Base-by-base conservation (phyloP, 1,140 invertebrate species). In the Psix sp. region DNA sequence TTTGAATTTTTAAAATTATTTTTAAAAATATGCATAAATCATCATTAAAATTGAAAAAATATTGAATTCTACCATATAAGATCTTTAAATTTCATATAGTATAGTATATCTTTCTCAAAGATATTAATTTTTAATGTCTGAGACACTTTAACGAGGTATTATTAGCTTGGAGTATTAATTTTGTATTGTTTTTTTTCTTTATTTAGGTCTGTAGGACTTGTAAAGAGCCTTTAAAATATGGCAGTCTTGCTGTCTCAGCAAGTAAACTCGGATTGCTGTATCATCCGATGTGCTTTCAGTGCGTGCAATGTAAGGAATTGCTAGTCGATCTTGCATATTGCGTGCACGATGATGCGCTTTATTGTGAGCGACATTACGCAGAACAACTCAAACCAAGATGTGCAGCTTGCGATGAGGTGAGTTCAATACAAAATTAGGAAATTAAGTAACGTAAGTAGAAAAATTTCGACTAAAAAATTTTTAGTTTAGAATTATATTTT, bases 271-370 rank as follows among this genome's bases (percentile, higher is more conserved):
- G 90, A 17, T 86, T 90, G 20, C 86, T 91, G 46, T 98, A 93
- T 91, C 96, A 98, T 87, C 94, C 96, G 1, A 89, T 90, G 7
- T 98, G 96, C 84, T 98, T 98, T 85, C 90, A 90, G 36, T 98
- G 96, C 85, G 88, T 89, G 39, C 91, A 91, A 26, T 98, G 96
- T 87, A 90, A 93, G 63, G 93, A 97, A 86, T 87, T 96, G 18
- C 90, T 98, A 17, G 95, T 97, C 42, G 96, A 98, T 85, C 90
- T 98, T 39, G 95, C 95, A 11, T 98, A 98, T 86, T 98, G 96
- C 82, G 92, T 94, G 36, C 90, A 94, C 81, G 94, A 96, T 62
- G 94, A 94, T 56, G 89, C 90, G 45, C 89, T 97, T 29, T 98
- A 93, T 85, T 98, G 96, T 85, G 95, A 97, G 82, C 89, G 96